A percentile compares a stretch with the other conserved stretches of the same genome.
phyloP scores from a whole-genome alignment of 2,888 invertebrate species.

The Tenthredo notha region DNA sequence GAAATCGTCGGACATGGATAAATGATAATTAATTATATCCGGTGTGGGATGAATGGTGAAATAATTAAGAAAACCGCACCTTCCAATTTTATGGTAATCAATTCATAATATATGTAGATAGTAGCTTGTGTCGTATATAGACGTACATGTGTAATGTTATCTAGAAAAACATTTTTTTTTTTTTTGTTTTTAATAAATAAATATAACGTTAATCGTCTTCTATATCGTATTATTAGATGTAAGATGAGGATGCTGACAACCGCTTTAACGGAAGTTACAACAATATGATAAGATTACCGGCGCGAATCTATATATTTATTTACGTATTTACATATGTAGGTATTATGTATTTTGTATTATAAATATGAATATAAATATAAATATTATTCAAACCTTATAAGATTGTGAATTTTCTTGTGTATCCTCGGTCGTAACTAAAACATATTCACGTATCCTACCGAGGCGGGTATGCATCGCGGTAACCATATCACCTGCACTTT shows the following conservation, averaged over 20 bases:
- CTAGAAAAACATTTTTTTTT: background rate
- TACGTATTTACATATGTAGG: background rate
- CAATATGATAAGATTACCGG: background rate
- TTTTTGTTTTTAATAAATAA: background rate
- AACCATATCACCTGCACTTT: slow-evolving; percentile 9
- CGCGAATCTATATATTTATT: no score
- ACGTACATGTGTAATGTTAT: background rate
- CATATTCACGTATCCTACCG: slow-evolving; percentile 45
- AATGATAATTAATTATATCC: background rate
- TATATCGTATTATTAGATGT: background rate
- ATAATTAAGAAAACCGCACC: background rate
- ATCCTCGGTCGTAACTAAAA: slow-evolving; percentile 20
- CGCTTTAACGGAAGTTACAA: background rate
- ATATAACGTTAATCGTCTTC: background rate
- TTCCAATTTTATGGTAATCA: background rate
- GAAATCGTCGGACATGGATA: slow-evolving; percentile 2
- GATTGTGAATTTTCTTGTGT: background rate
- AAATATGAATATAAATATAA: background rate
- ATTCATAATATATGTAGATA: background rate
- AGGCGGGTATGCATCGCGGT: slow-evolving; percentile 22
- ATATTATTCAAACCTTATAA: slow-evolving; percentile 40
- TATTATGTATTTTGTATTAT: no score
- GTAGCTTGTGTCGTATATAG: background rate
- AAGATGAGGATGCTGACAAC: background rate
- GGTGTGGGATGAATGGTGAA: background rate